Evolutionary conservation across 2,888 invertebrate genomes (phyloP), one percentile per base, ranked within the genome.

Genomic region (Noctua pronuba): DNA sequence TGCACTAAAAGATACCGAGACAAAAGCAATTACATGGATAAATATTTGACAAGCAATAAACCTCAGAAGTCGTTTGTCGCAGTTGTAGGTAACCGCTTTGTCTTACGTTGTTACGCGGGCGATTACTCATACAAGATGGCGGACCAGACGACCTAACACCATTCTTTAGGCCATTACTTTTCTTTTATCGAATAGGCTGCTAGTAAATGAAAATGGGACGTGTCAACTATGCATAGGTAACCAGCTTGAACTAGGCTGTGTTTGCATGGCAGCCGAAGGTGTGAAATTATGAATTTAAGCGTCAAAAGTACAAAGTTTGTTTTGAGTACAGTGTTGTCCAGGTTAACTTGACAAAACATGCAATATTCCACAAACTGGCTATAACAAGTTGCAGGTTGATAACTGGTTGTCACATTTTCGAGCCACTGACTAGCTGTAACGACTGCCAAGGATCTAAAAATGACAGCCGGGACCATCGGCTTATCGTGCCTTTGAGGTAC

Each of bases 41-140:
- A 79, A 41, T 1, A 41, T 49, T 75, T 75, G 75, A 84, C 88
- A 73, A 41, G 82, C 83, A 73, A 82, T 88, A 82, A 87, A 88
- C 79, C 77, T 76, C 46, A 70, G 72, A 74, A 78, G 78, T 73
- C 67, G 62, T 66, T 69, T 55, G 81, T 60, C 21, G 49, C 52
- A n/a, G n/a, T n/a, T n/a, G n/a, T n/a, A n/a, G 66, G 68, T 64
- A 64, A 69, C 71, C 64, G 72, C 67, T 75, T 64, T 80, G 76
- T 80, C 69, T 60, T 78, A 31, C 0, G 18, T 68, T 68, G 62
- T 82, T 62, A 76, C 38, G 18, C 41, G 41, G 28, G 38, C 83
- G 66, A 87, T 87, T 79, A 87, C 76, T 86, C 86, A 87, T 75
- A 64, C 18, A 24, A 85, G 84, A 84, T 52, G 75, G 38, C 72